Evolutionary conservation across 2,888 invertebrate genomes (phyloP), one percentile per base, ranked within the genome.

Genomic region (Leuctra nigra): DNA sequence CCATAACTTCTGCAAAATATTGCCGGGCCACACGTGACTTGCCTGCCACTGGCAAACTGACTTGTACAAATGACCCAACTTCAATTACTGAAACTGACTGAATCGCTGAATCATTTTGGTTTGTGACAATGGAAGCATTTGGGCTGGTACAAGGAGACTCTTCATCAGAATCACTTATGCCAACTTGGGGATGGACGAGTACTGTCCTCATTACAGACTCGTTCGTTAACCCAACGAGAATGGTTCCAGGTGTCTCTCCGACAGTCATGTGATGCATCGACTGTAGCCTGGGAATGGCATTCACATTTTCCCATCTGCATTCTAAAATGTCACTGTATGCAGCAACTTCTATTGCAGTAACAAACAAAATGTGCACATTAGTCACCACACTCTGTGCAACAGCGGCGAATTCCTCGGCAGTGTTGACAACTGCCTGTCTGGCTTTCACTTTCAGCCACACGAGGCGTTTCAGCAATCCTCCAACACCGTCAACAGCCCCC

Each of bases 381-480:
- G 20, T 48, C 16, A 48, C 48, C 2, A 4, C 24, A 14, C 24
- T 18, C 4, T 18, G 29, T 33, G 48, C 48, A 14, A n/a, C 13
- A 11, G 33, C 22, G 9, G 33, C 48, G 24, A 48, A 48, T 29
- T 14, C 48, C 24, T 48, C n/a, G n/a, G 48, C 55, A 22, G 20
- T 20, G 18, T 55, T 39, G 14, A 55, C 47, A 3, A 24, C 24
- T 7, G 25, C 46, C 39, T 55, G 41, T n/a, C 55, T 18, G 39
- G 20, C 25, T 22, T 55, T 55, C 4, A 55, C 33, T 13, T 55
- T 41, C 13, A 24, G 24, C 55, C 55, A 55, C 4, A 55, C 55
- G n/a, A 14, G 25, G 6, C 55, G 44, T 18, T 48, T 48, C 22
- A 48, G 29, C 2, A 4, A 18, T 18, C 29, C 48, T 24, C 48